Evolutionary conservation across 2,113 vertebrate species (phyloP).

Genomic region (Himantopus leucocephalus): DNA sequence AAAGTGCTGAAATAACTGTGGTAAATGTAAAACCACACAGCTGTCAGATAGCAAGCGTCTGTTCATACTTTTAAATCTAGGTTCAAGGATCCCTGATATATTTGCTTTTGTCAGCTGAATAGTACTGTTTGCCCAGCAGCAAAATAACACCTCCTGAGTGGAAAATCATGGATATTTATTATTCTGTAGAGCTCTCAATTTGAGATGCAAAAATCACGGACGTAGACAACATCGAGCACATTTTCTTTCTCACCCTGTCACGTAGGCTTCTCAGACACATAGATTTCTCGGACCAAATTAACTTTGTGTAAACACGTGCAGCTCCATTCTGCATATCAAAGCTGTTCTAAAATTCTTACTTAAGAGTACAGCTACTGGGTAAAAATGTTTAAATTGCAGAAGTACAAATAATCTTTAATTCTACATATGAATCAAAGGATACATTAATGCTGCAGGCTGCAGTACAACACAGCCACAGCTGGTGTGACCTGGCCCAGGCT

Average conservation of each 20-base stretch:
- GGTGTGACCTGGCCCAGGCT: not conserved
- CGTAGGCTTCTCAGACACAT: not conserved
- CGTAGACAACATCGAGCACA: not conserved
- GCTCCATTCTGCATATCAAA: not conserved
- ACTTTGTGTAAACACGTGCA: not conserved
- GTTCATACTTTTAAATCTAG: not conserved
- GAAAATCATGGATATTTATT: constrained; percentile 5
- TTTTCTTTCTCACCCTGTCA: not conserved
- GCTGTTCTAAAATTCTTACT: not conserved
- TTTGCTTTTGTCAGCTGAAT: constrained; percentile 15
- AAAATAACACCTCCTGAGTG: not conserved
- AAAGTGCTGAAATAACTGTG: not conserved
- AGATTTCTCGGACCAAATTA: not conserved
- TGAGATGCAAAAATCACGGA: not conserved
- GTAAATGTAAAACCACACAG: not conserved
- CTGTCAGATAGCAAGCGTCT: not conserved
- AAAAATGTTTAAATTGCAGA: not conserved
- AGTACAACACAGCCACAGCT: not conserved
- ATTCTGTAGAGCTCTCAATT: not conserved
- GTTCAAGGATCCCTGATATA: not conserved
- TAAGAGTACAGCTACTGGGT: not conserved
- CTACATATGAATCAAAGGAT: not conserved
- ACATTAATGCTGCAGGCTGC: not conserved
- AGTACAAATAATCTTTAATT: not conserved
- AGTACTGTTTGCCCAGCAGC: not conserved